A percentile compares a stretch with the other conserved stretches of the same genome.
These are phyloP conservation scores for Ectobius pallidus DNA, from an alignment of 2,888 invertebrate genomes.

Conservation along the genomic window DNA sequence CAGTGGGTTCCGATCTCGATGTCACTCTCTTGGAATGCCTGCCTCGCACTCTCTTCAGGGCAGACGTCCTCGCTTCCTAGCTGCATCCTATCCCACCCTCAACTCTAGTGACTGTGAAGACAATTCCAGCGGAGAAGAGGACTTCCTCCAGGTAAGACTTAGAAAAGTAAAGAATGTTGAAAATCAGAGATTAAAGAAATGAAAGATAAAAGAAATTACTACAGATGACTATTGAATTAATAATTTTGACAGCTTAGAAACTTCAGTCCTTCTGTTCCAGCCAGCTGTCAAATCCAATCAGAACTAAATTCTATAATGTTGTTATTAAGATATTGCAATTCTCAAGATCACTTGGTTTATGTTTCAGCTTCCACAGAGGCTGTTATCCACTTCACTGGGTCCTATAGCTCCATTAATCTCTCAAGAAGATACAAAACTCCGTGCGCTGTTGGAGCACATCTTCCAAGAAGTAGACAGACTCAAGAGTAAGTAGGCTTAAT, in stretches of 20 bases:
- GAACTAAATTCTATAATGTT: too few relatives aligned
- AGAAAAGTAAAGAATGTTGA: too few relatives aligned
- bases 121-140: constrained; percentile 56
- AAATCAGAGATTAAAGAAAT: too few relatives aligned
- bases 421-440: constrained; percentile 40
- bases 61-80: constrained; percentile 14
- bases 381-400: not conserved
- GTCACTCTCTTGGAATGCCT: constrained; percentile 4
- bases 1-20: not conserved
- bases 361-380: constrained; percentile 1
- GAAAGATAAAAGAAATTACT: too few relatives aligned
- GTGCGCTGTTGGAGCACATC: constrained; percentile 53
- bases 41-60: constrained; percentile 16
- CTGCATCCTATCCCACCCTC: constrained; percentile 39
- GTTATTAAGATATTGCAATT: too few relatives aligned
- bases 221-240: too few relatives aligned
- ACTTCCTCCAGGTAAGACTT: constrained; percentile 29
- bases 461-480: constrained; percentile 54
- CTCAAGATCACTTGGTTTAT: too few relatives aligned
- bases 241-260: too few relatives aligned
- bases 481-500: constrained; percentile 18
- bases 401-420: not conserved
- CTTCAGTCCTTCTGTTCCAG: too few relatives aligned
- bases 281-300: too few relatives aligned
- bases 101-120: constrained; percentile 56